phyloP scores from a whole-genome alignment of 2,888 invertebrate species.

The Tholera decimalis region DNA sequence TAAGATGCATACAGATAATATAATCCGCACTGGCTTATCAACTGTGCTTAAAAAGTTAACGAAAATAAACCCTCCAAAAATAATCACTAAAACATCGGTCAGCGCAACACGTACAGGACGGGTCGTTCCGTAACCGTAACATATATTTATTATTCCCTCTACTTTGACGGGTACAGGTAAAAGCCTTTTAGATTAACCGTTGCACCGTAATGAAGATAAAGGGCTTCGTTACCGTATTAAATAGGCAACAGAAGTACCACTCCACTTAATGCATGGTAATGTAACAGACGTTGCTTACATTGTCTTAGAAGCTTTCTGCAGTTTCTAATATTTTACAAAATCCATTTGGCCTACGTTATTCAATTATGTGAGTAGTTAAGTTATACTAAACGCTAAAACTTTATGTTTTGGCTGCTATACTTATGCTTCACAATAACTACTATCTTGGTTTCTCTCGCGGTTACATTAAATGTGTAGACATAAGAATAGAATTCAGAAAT shows the following conservation, averaged over 20 bases:
- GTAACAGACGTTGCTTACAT: slow-evolving; percentile 3
- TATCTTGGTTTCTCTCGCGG: too few species aligned
- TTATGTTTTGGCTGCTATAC: too few species aligned
- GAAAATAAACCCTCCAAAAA: slow-evolving; percentile 33
- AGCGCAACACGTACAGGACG: slow-evolving; percentile 40
- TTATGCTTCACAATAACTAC: too few species aligned
- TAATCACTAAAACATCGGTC: slow-evolving; percentile 34
- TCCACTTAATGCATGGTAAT: slow-evolving; percentile 36
- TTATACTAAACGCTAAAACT: too few species aligned
- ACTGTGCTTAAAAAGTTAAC: slow-evolving; percentile 24
- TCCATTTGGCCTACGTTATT: neutral
- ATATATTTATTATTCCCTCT: slow-evolving; percentile 82
- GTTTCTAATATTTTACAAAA: slow-evolving; percentile 15
- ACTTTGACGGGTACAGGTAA: slow-evolving; percentile 81
- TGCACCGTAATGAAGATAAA: slow-evolving; percentile 87
- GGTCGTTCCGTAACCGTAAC: slow-evolving; percentile 44
- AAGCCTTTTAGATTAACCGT: slow-evolving; percentile 85
- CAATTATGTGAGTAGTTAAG: too few species aligned
- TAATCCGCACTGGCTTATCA: neutral
- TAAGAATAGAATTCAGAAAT: too few species aligned
- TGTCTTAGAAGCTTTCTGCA: slow-evolving; percentile 38
- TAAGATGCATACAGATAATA: too few species aligned
- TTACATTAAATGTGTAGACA: too few species aligned
- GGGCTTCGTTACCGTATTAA: slow-evolving; percentile 76
- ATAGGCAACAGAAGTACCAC: slow-evolving; percentile 50